These are phyloP conservation scores for Dromococcyx pavoninus DNA, from an alignment of 2,797 vertebrate species.

Conservation along the genomic window DNA sequence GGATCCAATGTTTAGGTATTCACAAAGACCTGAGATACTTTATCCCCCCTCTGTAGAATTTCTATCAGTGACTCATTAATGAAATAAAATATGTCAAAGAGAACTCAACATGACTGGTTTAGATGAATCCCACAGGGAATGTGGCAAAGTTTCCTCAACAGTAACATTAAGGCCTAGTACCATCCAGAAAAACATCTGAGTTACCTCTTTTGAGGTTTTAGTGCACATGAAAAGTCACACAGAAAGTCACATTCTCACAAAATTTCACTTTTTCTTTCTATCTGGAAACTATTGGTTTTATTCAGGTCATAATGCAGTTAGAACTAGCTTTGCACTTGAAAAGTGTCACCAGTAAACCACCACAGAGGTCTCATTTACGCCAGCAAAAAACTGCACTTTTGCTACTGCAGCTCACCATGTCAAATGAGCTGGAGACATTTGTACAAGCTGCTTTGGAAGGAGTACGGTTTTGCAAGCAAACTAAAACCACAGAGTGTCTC, in stretches of 20 bases:
- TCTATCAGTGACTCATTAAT: neutral
- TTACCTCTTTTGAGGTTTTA: neutral
- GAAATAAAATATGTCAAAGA: neutral
- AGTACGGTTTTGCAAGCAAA: neutral
- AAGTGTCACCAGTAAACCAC: neutral
- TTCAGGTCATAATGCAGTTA: neutral
- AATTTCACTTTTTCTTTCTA: neutral
- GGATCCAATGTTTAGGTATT: neutral
- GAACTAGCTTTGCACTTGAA: neutral
- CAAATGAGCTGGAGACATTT: rapidly evolving
- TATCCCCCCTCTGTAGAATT: neutral
- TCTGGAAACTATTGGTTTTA: neutral
- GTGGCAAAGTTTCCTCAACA: neutral
- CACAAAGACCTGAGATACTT: neutral
- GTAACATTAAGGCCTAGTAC: neutral
- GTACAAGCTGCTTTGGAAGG: neutral
- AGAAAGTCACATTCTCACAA: neutral
- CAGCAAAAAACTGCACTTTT: neutral
- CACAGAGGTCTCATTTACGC: neutral
- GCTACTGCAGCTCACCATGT: neutral
- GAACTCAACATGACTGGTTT: neutral
- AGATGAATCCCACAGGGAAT: neutral
- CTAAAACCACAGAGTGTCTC: neutral
- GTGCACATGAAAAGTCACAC: neutral
- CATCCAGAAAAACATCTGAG: neutral